Evolutionary conservation across 2,113 vertebrate genomes (phyloP).

Genomic region (Gopherus flavomarginatus): DNA sequence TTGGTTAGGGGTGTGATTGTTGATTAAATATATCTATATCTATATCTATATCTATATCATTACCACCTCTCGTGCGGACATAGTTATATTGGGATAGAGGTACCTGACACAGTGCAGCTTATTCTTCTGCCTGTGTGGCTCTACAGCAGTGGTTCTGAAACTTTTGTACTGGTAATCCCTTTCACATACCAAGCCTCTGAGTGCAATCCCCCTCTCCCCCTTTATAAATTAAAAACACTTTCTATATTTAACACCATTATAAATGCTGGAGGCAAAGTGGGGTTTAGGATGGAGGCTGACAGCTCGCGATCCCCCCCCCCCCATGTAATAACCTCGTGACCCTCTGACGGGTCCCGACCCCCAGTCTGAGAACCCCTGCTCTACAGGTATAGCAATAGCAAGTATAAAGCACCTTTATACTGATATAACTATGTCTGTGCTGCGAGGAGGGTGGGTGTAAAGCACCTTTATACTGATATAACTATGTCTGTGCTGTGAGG

Average conservation of each 20-base stretch:
- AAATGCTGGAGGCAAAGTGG: no score
- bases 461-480: not conserved
- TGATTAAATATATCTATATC: no score
- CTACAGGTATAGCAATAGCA: not conserved
- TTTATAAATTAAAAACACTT: no score
- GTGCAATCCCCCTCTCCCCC: no score
- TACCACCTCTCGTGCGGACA: not conserved
- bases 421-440: not conserved
- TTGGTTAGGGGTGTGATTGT: not conserved
- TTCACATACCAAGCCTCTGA: no score
- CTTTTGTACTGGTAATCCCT: no score
- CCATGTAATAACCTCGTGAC: no score
- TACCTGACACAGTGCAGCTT: not conserved
- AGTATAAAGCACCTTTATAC: not conserved
- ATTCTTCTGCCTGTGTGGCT: not conserved
- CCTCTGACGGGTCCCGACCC: no score
- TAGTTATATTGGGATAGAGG: not conserved
- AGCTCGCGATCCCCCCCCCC: no score
- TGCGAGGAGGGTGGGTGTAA: not conserved
- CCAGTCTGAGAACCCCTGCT: not conserved
- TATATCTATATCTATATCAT: not conserved
- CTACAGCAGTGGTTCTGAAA: no score
- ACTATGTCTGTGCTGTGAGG: not conserved
- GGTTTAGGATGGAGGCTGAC: no score
- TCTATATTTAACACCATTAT: no score